Conservation (phyloP, 2,797 vertebrate species). For the Hydrocynus forskahlii region DNA sequence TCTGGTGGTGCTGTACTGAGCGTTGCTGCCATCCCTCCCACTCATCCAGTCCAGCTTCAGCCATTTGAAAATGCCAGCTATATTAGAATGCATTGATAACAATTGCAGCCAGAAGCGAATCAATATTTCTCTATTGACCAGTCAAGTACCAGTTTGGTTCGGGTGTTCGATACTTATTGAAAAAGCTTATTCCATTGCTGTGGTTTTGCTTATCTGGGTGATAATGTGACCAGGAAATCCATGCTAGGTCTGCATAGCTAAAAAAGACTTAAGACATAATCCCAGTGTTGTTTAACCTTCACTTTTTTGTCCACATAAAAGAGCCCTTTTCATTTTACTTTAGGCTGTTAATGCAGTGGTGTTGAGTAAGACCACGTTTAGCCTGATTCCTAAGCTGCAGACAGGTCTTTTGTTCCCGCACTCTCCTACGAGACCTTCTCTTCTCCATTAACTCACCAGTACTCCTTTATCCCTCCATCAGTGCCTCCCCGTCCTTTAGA, state of each 20-base stretch:
- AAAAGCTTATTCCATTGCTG: background rate
- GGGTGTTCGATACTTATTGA: no score
- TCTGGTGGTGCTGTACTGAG: no score
- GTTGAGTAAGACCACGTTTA: slow-evolving; percentile 17
- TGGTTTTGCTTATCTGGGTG: background rate
- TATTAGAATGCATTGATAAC: no score
- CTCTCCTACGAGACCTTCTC: slow-evolving; percentile 19
- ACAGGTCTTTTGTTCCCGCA: slow-evolving; percentile 6
- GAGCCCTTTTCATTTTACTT: background rate
- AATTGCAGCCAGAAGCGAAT: no score
- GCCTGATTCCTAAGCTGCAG: slow-evolving; percentile 19
- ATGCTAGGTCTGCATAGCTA: background rate
- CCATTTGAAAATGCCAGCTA: no score
- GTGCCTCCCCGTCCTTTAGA: slow-evolving; percentile 34
- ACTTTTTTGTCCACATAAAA: background rate
- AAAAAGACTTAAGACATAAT: background rate
- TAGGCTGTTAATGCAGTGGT: slow-evolving; percentile 10
- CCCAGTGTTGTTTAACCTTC: background rate
- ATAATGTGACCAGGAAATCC: background rate
- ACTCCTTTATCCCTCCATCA: slow-evolving; percentile 46
- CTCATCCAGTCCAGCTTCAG: no score
- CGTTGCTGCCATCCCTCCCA: no score
- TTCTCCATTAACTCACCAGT: slow-evolving; percentile 38
- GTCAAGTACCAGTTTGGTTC: no score
- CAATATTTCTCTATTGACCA: no score